Evolutionary conservation across 2,888 invertebrate genomes (phyloP).

Genomic region (Ferdinandea cuprea): DNA sequence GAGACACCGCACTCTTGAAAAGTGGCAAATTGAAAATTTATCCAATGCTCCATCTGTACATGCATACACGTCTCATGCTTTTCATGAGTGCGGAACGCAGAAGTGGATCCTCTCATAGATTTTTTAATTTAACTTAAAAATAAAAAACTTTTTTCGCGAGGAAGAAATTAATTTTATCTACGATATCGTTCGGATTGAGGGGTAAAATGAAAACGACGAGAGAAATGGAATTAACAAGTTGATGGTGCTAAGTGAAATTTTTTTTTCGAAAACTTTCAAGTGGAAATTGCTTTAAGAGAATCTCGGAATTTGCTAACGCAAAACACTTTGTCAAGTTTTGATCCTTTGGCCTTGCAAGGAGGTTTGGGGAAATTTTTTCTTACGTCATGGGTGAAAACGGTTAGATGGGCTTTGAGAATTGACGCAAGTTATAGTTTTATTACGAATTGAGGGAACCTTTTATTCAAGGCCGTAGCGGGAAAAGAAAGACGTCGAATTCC

Average conservation of each 20-base stretch:
- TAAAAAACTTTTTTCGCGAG: slow-evolving; percentile 22
- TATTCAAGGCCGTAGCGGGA: no score
- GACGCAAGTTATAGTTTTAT: no score
- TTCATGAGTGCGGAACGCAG: no score
- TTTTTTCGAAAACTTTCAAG: slow-evolving; percentile 14
- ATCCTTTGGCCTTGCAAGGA: no score
- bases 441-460: no score
- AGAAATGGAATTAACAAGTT: slow-evolving; percentile 26
- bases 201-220: slow-evolving; percentile 2
- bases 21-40: slow-evolving; percentile 47
- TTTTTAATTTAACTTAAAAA: slow-evolving; percentile 25
- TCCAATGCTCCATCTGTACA: not conserved
- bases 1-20: slow-evolving; percentile 2
- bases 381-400: no score
- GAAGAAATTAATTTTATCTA: slow-evolving; percentile 45
- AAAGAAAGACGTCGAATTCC: no score
- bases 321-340: no score
- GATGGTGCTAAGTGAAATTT: slow-evolving; percentile 35
- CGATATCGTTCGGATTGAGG: no score
- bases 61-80: no score
- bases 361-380: no score
- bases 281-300: slow-evolving; percentile 15
- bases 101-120: slow-evolving; percentile 12
- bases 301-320: not conserved
- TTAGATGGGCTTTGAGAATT: no score